Conservation (phyloP, 2,888 invertebrate species). For the Chloroclysta siterata region DNA sequence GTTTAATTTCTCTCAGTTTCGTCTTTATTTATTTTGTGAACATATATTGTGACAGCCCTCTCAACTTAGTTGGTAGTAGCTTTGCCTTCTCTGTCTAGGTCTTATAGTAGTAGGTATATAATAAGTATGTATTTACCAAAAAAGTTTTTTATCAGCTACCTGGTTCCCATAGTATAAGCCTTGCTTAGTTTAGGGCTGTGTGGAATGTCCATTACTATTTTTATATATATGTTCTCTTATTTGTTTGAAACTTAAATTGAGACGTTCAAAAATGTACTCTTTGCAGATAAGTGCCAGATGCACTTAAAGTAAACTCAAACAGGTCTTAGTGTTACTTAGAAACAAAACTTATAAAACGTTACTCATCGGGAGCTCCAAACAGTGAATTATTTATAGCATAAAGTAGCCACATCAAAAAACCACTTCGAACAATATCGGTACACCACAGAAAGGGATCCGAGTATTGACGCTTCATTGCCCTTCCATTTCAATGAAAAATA, state of each 20-base stretch:
- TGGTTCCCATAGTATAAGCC: too few relatives aligned
- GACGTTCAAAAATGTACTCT: neutral
- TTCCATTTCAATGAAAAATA: constrained; percentile 75
- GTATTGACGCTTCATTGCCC: constrained; percentile 66
- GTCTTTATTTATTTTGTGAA: constrained; percentile 1
- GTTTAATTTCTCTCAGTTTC: constrained; percentile 29
- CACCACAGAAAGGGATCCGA: constrained; percentile 67
- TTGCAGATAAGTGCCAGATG: constrained; percentile 7
- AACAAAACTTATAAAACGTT: constrained; percentile 23
- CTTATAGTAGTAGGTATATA: too few relatives aligned
- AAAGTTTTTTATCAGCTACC: too few relatives aligned
- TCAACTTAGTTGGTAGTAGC: too few relatives aligned
- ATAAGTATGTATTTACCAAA: too few relatives aligned
- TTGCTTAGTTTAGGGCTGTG: too few relatives aligned
- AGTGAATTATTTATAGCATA: constrained; percentile 44
- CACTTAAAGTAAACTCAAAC: constrained; percentile 24
- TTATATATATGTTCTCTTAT: too few relatives aligned
- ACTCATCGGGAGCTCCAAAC: constrained; percentile 20
- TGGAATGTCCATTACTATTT: too few relatives aligned
- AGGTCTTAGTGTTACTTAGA: constrained; percentile 16
- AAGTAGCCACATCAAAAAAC: constrained; percentile 64
- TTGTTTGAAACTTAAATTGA: neutral
- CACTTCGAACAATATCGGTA: constrained; percentile 56
- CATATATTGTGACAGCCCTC: neutral
- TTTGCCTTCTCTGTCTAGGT: too few relatives aligned